phyloP scores from a whole-genome alignment of 2,888 invertebrate genomes.

The Lydus trimaculatus region DNA sequence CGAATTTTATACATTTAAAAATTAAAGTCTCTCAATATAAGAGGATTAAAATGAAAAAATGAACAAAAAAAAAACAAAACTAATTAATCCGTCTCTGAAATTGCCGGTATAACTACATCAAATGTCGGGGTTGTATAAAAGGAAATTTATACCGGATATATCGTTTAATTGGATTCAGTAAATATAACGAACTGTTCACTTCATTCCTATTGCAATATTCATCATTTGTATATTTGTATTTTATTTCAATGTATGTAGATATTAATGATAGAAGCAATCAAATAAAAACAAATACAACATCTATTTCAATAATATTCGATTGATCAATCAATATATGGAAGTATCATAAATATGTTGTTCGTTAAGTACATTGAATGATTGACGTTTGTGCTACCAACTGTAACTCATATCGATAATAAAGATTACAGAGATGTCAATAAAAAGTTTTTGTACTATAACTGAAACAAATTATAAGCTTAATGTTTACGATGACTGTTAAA shows the following conservation, averaged over 20 bases:
- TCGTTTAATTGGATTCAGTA: conserved; percentile 56
- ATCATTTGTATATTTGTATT: conserved; percentile 32
- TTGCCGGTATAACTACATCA: conserved; percentile 36
- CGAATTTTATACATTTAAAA: not conserved
- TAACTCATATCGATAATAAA: conserved; percentile 10
- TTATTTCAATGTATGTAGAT: conserved; percentile 5
- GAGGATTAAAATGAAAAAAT: too few species aligned
- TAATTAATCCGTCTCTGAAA: conserved; percentile 12
- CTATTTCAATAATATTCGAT: not conserved
- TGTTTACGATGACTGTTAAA: conserved; percentile 5
- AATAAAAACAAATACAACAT: not conserved
- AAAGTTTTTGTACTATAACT: conserved; percentile 4
- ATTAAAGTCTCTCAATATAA: not conserved
- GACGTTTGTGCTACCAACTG: conserved; percentile 9
- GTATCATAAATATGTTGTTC: conserved; percentile 2
- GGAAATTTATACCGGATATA: conserved; percentile 56
- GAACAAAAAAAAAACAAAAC: conserved; percentile 12
- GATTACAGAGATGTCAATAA: conserved; percentile 10
- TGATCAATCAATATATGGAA: conserved; percentile 3
- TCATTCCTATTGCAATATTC: conserved; percentile 52
- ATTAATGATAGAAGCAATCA: not conserved
- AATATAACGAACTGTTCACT: conserved; percentile 52
- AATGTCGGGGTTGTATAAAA: conserved; percentile 53
- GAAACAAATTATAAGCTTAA: conserved; percentile 7
- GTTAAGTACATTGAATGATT: conserved; percentile 6